Evolutionary conservation across 2,888 invertebrate genomes (phyloP).

Genomic region (Papilio elwesi): DNA sequence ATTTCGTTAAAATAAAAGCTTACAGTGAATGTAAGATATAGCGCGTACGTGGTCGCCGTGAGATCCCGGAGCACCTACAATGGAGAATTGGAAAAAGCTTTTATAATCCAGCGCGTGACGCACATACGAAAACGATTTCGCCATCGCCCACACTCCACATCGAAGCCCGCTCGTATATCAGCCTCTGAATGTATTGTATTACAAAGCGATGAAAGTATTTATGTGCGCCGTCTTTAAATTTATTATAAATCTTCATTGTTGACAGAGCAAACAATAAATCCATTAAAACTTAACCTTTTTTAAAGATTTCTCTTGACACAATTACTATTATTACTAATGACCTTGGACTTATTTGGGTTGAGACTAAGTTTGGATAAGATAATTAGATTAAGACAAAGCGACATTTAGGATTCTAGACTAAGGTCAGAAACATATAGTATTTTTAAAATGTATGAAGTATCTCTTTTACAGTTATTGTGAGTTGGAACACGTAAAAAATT

Average conservation of each 20-base stretch:
- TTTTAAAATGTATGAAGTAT: neutral
- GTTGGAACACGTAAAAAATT: slow-evolving; percentile 34
- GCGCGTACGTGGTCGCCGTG: slow-evolving; percentile 81
- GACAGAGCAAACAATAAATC: neutral
- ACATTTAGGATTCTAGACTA: neutral
- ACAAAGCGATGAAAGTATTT: slow-evolving; percentile 26
- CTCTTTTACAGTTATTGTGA: slow-evolving; percentile 21
- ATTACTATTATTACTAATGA: no score
- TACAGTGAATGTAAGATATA: slow-evolving; percentile 81
- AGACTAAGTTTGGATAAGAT: no score
- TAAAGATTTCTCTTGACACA: no score
- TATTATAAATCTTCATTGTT: neutral
- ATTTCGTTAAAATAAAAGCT: slow-evolving; percentile 84
- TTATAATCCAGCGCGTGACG: slow-evolving; percentile 83
- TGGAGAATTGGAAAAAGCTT: slow-evolving; percentile 85
- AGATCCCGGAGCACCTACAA: slow-evolving; percentile 75
- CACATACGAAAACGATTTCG: slow-evolving; percentile 71
- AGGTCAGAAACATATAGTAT: neutral
- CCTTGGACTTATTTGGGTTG: no score
- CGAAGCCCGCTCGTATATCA: slow-evolving; percentile 53
- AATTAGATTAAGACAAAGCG: neutral
- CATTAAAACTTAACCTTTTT: no score
- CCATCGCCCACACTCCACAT: slow-evolving; percentile 43
- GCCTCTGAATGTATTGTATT: slow-evolving; percentile 58
- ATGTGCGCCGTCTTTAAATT: neutral